Evolutionary conservation across 2,113 vertebrate genomes (phyloP).

Genomic region (Hemiscyllium ocellatum): DNA sequence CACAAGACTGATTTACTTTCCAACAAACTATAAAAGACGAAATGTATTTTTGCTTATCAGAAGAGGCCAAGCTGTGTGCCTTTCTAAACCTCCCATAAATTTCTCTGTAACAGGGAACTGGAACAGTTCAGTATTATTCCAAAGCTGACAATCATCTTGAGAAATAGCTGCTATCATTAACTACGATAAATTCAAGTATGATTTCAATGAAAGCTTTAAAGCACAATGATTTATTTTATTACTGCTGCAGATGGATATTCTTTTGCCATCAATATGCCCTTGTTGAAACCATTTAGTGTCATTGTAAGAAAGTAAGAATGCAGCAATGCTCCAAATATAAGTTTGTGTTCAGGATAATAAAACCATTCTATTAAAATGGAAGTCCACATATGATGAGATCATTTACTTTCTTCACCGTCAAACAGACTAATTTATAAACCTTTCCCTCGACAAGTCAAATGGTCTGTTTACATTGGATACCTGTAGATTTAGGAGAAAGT

Average conservation of each 20-base stretch:
- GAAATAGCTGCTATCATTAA: constrained; percentile 29
- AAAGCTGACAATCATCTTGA: neutral
- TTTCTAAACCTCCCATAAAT: constrained; percentile 11
- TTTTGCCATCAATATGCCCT: neutral
- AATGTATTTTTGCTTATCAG: neutral
- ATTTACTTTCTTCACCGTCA: neutral
- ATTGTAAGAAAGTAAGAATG: neutral
- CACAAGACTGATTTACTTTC: neutral
- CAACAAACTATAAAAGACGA: neutral
- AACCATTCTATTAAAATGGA: neutral
- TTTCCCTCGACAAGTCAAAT: neutral
- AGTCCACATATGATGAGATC: neutral
- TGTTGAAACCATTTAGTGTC: constrained; percentile 12
- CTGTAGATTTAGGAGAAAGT: neutral
- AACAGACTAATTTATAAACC: neutral
- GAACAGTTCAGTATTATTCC: neutral
- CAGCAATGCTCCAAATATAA: neutral
- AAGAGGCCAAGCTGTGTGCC: neutral
- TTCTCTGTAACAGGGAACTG: neutral
- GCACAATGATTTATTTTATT: constrained; percentile 17
- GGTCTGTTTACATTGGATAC: neutral
- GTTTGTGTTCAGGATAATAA: constrained; percentile 1
- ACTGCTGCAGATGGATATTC: constrained; percentile 11
- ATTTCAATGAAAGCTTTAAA: constrained; percentile 27
- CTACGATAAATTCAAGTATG: constrained; percentile 12